Evolutionary conservation across 30 jellyfish, hydroid and myxozoan species (phyloP).

Genomic region (Hydractinia echinata): DNA sequence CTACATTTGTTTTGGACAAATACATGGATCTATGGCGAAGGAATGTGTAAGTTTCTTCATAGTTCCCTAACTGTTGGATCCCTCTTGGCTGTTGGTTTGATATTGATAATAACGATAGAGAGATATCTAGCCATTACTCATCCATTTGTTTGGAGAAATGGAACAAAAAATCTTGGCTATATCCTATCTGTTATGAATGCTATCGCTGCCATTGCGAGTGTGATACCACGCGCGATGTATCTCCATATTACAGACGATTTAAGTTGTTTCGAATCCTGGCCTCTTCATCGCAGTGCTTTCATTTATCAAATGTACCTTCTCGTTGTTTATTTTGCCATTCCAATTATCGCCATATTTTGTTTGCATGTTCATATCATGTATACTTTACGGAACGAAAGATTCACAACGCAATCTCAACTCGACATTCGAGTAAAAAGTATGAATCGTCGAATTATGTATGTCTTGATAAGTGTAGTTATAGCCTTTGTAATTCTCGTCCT

Average conservation of each 20-base stretch:
- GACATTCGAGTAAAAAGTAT: background rate
- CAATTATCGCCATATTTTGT: background rate
- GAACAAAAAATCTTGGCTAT: background rate
- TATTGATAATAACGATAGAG: slow-evolving; percentile 3
- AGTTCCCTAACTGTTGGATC: slow-evolving; percentile 7
- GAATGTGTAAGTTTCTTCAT: background rate
- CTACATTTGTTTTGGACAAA: slow-evolving; percentile 1
- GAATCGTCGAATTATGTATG: background rate
- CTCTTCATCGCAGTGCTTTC: background rate
- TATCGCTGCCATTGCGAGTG: background rate
- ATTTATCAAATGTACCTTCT: slow-evolving; percentile 7
- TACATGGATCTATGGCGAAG: background rate
- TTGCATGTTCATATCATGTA: background rate
- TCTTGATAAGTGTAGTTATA: background rate
- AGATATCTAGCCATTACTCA: slow-evolving; percentile 6
- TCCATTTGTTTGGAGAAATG: slow-evolving; percentile 11
- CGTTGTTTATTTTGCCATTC: background rate
- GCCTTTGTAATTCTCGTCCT: background rate
- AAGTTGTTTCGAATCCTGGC: background rate
- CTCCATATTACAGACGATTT: background rate
- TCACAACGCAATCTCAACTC: background rate
- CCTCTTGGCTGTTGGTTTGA: background rate
- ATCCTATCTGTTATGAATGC: background rate
- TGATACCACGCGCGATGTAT: background rate
- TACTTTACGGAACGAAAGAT: background rate